These are phyloP conservation scores for Agraylea sexmaculata DNA, from an alignment of 1,140 invertebrate species.

Conservation along the genomic window DNA sequence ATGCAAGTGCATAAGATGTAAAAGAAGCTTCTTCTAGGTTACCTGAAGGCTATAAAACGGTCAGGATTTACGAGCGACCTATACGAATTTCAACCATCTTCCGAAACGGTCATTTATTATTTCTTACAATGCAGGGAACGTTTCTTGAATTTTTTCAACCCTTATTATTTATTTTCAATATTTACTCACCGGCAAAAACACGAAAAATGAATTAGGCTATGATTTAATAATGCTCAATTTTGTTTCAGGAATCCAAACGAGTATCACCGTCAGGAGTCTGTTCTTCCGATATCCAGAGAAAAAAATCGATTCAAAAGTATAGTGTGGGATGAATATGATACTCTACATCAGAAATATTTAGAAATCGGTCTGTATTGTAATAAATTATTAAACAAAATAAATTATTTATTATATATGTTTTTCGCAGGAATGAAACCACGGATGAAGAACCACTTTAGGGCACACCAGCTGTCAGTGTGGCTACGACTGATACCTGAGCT, in stretches of 20 bases:
- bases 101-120: too few relatives aligned
- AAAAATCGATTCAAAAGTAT: constrained; percentile 71
- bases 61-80: too few relatives aligned
- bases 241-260: constrained; percentile 74
- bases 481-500: constrained; percentile 83
- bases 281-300: constrained; percentile 65
- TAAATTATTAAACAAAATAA: constrained; percentile 3
- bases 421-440: constrained; percentile 73
- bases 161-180: neutral
- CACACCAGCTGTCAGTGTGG: constrained; percentile 91
- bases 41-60: too few relatives aligned
- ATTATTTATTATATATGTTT: constrained; percentile 23
- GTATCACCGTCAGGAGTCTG: constrained; percentile 59
- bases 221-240: constrained; percentile 5
- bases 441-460: constrained; percentile 87
- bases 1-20: too few relatives aligned
- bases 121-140: too few relatives aligned
- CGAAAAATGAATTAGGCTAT: neutral
- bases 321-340: constrained; percentile 84
- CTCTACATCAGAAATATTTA: constrained; percentile 81
- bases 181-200: neutral
- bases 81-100: too few relatives aligned
- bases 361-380: constrained; percentile 60
- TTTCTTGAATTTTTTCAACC: too few relatives aligned
- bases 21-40: too few relatives aligned